Evolutionary conservation across 2,113 vertebrate genomes (phyloP), one percentile per base, ranked within the genome.

Genomic region (Orcinus orca): DNA sequence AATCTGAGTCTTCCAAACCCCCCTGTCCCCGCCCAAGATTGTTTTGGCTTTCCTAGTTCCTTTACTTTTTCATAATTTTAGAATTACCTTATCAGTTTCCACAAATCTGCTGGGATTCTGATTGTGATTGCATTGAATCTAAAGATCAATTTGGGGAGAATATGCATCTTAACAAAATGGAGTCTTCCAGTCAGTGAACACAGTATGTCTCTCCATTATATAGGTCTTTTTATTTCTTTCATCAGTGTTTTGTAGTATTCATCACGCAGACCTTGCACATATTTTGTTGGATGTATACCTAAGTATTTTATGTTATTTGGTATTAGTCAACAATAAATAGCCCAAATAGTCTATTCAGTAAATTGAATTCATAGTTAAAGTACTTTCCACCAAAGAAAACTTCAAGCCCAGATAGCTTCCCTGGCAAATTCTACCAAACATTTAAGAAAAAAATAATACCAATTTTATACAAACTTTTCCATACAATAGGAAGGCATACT

Each of bases 61-160:
- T 82, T 93, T 47, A 5, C 68, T 74, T 95, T 97, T 88, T 47
- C 21, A 23, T 91, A 88, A 91, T 65, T 87, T 77, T 63, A 68
- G 38, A 91, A 95, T 74, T 33, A 44, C 33, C 63, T 18, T 79
- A 17, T 47, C 25, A 8, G 10, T 93, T 95, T 93, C 44, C 65
- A 55, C 17, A 83, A 44, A n/a, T 71, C 23, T 90, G 11, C 15
- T 70, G 36, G 12, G 13, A 81, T 62, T 90, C 92, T 83, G 38
- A 83, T 70, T 90, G 31, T 31, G 25, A 31, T 77, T 76, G 21
- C 21, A 65, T 60, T 88, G 76, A 83, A 18, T 88, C 18, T 96
- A 55, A 83, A 86, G 44, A 41, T 63, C 29, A 95, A 23, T 31
- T 85, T 85, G 26, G 26, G 63, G 47, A 89, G 20, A 91, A 92